Evolutionary conservation across 2,888 invertebrate species (phyloP).

Genomic region (Aleiodes alternator): DNA sequence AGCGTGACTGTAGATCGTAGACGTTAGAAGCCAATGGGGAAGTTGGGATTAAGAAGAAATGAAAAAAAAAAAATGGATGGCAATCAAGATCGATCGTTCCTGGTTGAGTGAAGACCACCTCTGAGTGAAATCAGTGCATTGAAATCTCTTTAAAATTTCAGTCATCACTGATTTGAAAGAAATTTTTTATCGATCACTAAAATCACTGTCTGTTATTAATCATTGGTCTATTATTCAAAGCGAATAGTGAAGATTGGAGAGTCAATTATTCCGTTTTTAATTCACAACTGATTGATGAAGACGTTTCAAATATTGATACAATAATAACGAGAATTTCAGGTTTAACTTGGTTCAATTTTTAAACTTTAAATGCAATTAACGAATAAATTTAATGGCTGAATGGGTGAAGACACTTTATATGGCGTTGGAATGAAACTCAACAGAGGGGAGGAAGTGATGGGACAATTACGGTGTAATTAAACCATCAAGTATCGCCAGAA

Average conservation of each 20-base stretch:
- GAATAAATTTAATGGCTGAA: slow-evolving; percentile 9
- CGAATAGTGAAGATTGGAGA: too few species aligned
- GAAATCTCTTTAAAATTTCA: neutral
- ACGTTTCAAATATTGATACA: neutral
- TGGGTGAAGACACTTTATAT: slow-evolving; percentile 30
- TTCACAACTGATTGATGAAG: neutral
- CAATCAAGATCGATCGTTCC: slow-evolving; percentile 30
- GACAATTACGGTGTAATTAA: slow-evolving; percentile 59
- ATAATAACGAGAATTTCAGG: slow-evolving; percentile 5
- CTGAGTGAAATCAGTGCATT: neutral
- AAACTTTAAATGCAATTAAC: neutral
- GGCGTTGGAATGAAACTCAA: slow-evolving; percentile 13
- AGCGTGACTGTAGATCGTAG: slow-evolving; percentile 39
- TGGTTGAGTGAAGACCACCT: slow-evolving; percentile 20
- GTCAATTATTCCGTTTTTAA: too few species aligned
- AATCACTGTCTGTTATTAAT: too few species aligned
- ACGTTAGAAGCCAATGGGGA: slow-evolving; percentile 1
- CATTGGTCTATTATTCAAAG: too few species aligned
- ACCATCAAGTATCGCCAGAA: slow-evolving; percentile 42
- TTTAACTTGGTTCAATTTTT: neutral
- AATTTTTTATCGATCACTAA: too few species aligned
- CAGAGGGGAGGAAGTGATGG: slow-evolving; percentile 44
- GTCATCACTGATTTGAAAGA: too few species aligned
- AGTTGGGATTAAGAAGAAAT: neutral
- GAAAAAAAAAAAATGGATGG: slow-evolving; percentile 29